Percentiles rank a stretch among this genome's conserved stretches.
Conservation (phyloP, 2,113 vertebrate genomes). For the Elachura formosa region DNA sequence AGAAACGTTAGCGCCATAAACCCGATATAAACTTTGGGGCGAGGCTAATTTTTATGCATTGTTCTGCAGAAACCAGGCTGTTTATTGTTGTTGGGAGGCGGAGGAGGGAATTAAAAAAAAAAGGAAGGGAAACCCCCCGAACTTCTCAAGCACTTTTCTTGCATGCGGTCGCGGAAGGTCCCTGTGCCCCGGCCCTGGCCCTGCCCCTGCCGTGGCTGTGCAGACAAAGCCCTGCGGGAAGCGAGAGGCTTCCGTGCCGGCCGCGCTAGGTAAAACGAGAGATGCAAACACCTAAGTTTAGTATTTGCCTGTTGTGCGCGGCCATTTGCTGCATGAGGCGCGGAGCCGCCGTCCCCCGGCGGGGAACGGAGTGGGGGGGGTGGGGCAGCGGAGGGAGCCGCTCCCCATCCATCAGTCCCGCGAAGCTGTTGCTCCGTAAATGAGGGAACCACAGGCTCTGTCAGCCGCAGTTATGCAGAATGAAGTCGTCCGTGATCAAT, state of each 20-base stretch:
- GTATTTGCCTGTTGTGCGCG: constrained; percentile 10
- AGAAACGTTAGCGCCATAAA: background rate
- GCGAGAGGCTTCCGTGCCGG: background rate
- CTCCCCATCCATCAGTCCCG: constrained; percentile 67
- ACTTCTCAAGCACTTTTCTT: background rate
- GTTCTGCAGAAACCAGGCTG: background rate
- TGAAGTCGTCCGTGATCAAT: constrained; percentile 57
- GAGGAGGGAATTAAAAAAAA: background rate
- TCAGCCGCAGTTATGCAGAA: constrained; percentile 65
- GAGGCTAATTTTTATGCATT: constrained; percentile 16
- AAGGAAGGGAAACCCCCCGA: background rate
- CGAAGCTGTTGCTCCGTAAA: constrained; percentile 58
- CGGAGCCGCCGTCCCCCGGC: background rate
- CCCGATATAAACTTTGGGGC: background rate
- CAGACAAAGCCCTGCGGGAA: constrained; percentile 37
- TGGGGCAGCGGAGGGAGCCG: background rate
- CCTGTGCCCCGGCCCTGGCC: background rate
- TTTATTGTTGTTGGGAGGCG: background rate
- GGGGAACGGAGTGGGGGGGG: background rate
- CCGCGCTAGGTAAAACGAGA: background rate
- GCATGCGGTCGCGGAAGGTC: background rate
- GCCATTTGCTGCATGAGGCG: constrained; percentile 62
- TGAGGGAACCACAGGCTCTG: constrained; percentile 59
- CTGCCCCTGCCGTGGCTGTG: background rate
- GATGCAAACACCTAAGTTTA: constrained; percentile 10